phyloP scores from a whole-genome alignment of 2,888 invertebrate species.

The Lochmaea crataegi region DNA sequence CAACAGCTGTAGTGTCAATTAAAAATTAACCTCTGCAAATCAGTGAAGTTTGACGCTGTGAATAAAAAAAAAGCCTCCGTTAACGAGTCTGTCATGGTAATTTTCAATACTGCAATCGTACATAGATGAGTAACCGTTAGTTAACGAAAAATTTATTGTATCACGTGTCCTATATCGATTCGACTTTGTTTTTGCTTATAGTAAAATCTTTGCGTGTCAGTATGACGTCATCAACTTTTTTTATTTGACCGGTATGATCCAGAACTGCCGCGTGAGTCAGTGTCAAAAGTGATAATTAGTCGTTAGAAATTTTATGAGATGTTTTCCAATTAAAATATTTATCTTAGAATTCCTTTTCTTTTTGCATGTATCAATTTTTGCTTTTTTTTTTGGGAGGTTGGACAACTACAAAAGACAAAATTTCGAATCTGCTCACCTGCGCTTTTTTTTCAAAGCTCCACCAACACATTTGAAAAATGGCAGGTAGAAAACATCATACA shows the following conservation, averaged over 20 bases:
- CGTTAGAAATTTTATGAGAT: constrained; percentile 24
- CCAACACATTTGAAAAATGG: constrained; percentile 2
- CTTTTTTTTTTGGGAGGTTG: no score
- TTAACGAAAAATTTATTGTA: constrained; percentile 17
- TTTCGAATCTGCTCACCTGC: not conserved
- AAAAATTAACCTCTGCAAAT: constrained; percentile 28
- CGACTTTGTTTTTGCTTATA: constrained; percentile 9
- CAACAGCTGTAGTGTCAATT: constrained; percentile 24
- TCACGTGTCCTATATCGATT: constrained; percentile 24
- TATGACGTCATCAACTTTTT: constrained; percentile 6
- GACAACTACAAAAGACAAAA: not conserved
- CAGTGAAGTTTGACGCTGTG: constrained; percentile 13
- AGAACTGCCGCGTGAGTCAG: constrained; percentile 15
- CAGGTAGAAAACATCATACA: constrained; percentile 9
- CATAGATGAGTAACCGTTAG: constrained; percentile 22
- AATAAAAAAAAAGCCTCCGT: constrained; percentile 3
- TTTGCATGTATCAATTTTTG: no score
- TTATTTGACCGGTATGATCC: not conserved
- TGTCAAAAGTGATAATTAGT: constrained; percentile 21
- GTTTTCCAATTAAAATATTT: constrained; percentile 6
- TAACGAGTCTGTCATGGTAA: constrained; percentile 27
- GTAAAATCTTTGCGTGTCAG: constrained; percentile 24
- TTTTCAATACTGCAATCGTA: constrained; percentile 22
- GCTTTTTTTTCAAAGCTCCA: constrained; percentile 1
- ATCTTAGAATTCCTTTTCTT: no score